Percentiles rank a stretch among this genome's conserved stretches.
These are phyloP conservation scores for Pogona vitticeps DNA, from an alignment of 2,113 vertebrate species.

Conservation along the genomic window DNA sequence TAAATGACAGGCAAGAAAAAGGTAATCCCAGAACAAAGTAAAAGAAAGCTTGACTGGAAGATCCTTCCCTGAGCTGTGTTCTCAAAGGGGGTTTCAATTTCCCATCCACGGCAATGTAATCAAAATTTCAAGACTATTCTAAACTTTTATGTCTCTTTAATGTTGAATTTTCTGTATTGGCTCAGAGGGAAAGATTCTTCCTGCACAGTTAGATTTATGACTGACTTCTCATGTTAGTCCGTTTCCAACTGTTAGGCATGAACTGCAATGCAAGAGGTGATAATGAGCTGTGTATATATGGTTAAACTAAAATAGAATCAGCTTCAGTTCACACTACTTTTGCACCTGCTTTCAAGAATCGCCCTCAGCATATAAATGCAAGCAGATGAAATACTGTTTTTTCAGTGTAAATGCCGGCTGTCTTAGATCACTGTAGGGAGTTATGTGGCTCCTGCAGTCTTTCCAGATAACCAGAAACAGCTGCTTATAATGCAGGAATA, in stretches of 20 bases:
- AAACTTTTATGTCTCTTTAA: not conserved
- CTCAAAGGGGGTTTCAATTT: not conserved
- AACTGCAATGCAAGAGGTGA: not conserved
- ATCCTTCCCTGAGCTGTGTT: not conserved
- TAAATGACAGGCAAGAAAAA: not conserved
- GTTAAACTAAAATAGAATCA: not conserved
- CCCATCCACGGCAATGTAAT: not conserved
- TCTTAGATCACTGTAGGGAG: not conserved
- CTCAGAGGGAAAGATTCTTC: not conserved
- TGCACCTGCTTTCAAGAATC: slow-evolving; percentile 7
- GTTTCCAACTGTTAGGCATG: not conserved
- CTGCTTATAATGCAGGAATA: not conserved
- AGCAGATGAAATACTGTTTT: no score
- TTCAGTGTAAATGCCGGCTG: not conserved
- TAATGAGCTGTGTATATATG: not conserved
- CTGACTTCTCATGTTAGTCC: not conserved
- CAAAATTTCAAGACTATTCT: not conserved
- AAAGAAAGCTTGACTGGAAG: not conserved
- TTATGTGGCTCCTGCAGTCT: not conserved
- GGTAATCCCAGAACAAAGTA: not conserved
- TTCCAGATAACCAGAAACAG: not conserved
- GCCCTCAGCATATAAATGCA: not conserved
- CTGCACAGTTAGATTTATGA: not conserved
- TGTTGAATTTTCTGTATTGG: not conserved
- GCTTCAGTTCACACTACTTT: not conserved